Evolutionary conservation across 2,113 vertebrate species (phyloP).

Genomic region (Malaclemys terrapin): DNA sequence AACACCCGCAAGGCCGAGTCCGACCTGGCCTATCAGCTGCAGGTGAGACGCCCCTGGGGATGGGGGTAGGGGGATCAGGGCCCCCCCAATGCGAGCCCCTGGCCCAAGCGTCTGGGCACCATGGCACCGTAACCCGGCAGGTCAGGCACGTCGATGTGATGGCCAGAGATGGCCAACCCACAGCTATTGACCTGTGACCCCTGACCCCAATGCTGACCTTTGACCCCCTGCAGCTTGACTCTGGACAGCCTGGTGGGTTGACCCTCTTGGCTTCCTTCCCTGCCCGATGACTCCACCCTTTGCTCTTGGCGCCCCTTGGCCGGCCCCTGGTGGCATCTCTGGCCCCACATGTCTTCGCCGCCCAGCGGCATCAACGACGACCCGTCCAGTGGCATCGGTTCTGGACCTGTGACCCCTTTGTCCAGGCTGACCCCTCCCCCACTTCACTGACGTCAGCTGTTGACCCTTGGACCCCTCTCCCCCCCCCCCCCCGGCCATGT

Average conservation of each 20-base stretch:
- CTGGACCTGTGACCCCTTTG: neutral
- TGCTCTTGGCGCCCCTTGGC: too few relatives aligned
- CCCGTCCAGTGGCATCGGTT: neutral
- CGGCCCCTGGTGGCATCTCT: neutral
- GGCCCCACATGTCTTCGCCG: neutral
- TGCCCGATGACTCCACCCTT: neutral
- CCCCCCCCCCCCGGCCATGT: neutral
- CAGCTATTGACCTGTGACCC: neutral
- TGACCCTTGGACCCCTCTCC: neutral
- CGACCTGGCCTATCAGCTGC: constrained; percentile 93
- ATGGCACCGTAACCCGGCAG: neutral
- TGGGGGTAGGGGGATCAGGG: too few relatives aligned
- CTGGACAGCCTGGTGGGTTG: neutral
- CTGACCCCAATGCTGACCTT: neutral
- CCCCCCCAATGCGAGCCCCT: too few relatives aligned
- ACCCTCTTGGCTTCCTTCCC: neutral
- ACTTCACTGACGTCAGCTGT: neutral
- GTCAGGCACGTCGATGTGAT: neutral
- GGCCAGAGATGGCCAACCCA: neutral
- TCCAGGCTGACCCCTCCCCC: neutral
- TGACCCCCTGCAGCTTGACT: neutral
- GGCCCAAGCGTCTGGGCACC: neutral
- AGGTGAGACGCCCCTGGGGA: constrained; percentile 76
- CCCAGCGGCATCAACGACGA: neutral
- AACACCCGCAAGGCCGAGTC: constrained; percentile 93